Percentiles rank a stretch among this genome's conserved stretches.
These are phyloP conservation scores for Phaenicophaeus curvirostris DNA, from an alignment of 2,797 vertebrate species.

Conservation along the genomic window DNA sequence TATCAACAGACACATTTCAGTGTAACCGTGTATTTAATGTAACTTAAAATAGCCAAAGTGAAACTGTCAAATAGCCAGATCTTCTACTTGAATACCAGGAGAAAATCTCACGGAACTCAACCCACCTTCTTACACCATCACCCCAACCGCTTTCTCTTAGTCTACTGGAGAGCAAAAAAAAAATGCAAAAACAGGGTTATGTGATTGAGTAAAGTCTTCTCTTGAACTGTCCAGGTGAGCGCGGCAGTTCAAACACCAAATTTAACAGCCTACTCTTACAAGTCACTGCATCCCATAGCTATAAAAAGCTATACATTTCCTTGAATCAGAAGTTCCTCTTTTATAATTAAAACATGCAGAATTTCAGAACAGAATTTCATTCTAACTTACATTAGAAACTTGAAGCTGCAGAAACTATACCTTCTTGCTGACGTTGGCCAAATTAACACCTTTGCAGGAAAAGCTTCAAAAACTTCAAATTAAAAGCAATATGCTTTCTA, in stretches of 20 bases:
- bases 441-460: background rate
- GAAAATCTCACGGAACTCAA: background rate
- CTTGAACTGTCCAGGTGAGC: background rate
- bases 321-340: background rate
- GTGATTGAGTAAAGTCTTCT: background rate
- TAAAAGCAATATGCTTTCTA: background rate
- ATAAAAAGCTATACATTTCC: background rate
- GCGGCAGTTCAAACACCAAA: background rate
- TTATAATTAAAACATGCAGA: background rate
- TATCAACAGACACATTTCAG: background rate
- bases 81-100: background rate
- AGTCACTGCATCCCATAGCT: background rate
- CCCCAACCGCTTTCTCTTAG: background rate
- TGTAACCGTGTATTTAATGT: background rate
- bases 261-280: background rate
- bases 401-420: background rate
- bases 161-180: background rate
- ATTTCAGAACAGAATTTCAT: background rate
- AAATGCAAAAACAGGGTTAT: background rate
- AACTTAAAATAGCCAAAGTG: background rate
- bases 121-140: background rate
- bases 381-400: background rate
- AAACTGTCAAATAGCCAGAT: background rate
- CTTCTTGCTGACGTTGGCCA: background rate
- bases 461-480: background rate